Base-by-base conservation (phyloP, 37 sponge, comb jelly and placozoan genomes). In the Lycopodina hypogea region DNA sequence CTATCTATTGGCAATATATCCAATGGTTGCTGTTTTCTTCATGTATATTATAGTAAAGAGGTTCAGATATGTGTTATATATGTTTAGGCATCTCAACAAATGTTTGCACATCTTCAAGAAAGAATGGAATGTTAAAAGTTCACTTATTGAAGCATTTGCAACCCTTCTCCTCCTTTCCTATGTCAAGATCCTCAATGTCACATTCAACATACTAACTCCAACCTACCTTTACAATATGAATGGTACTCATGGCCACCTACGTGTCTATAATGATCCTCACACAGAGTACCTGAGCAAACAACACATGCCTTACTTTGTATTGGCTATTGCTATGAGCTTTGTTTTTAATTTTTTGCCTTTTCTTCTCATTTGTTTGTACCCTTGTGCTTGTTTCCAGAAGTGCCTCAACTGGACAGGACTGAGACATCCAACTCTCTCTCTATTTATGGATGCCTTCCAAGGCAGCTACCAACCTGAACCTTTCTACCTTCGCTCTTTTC, bases 381-480 rank as follows among this genome's bases (percentile, higher is more conserved):
- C 77, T 59, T 58, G 42, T 33, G 9, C 56, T 12, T 32, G 23
- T 17, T 41, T 78, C 22, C 67, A 65, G 32, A 78, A 40, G 61
- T 62, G 14, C 28, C 23, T 65, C 2, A 38, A 39, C 23, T 28
- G 2, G 30, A 32, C 29, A 9, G n/a, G 32, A 38, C 24, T 62
- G 26, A 35, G 30, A 4, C 23, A 15, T 6, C 48, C 36, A 3
- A n/a, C 48, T 3, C 26, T 78, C 9, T 24, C 2, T 12, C 34
- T 42, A 42, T 78, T 66, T 36, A 42, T 78, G 50, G 78, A 78
- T 23, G 30, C 50, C 28, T 65, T 65, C 12, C 78, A 78, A 42
- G 78, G 78, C 4, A 65, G 78, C 68, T 78, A 78, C 78, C 63
- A 64, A 64, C 39, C 37, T 42, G 63, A 38, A 58, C 42, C 77